A percentile compares a stretch with the other conserved stretches of the same genome.
Evolutionary conservation across 2,888 invertebrate species (phyloP).

Genomic region (Ophioninae sp.): DNA sequence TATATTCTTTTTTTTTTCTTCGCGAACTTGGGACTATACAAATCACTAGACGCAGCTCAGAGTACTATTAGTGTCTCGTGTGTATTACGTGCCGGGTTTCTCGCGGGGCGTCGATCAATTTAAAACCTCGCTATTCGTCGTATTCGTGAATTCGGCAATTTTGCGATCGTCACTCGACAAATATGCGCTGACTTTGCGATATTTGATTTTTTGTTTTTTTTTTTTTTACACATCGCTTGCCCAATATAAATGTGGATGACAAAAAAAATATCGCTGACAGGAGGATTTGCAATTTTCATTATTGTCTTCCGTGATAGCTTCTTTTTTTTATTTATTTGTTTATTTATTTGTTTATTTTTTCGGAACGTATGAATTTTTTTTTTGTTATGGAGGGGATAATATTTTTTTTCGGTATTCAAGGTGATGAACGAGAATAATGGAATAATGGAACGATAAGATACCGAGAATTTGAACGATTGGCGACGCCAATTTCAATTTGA

Average conservation of each 20-base stretch:
- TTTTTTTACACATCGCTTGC: slow-evolving; percentile 12
- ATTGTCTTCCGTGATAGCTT: not conserved
- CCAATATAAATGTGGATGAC: slow-evolving; percentile 7
- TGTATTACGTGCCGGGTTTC: not conserved
- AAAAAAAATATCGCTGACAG: not conserved
- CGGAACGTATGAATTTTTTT: not conserved
- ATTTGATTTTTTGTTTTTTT: not conserved
- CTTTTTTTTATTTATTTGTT: not conserved
- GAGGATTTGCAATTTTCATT: not conserved
- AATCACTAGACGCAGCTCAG: slow-evolving; percentile 35
- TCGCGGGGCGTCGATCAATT: not conserved
- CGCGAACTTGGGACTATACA: slow-evolving; percentile 43
- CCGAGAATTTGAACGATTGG: not conserved
- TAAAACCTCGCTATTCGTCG: not conserved
- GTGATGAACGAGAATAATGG: not conserved
- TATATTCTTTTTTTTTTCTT: not conserved
- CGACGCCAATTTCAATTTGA: not conserved
- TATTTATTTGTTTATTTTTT: not conserved
- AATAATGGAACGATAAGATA: not conserved
- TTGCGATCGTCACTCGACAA: slow-evolving; percentile 40
- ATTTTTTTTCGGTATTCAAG: not conserved
- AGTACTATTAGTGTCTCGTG: slow-evolving; percentile 13
- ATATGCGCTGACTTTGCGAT: slow-evolving; percentile 41
- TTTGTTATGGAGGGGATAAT: not conserved
- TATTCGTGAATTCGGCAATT: slow-evolving; percentile 12